A percentile compares a stretch with the other conserved stretches of the same genome.
Conservation (phyloP, 2,888 invertebrate species). For the Agriotes lineatus region DNA sequence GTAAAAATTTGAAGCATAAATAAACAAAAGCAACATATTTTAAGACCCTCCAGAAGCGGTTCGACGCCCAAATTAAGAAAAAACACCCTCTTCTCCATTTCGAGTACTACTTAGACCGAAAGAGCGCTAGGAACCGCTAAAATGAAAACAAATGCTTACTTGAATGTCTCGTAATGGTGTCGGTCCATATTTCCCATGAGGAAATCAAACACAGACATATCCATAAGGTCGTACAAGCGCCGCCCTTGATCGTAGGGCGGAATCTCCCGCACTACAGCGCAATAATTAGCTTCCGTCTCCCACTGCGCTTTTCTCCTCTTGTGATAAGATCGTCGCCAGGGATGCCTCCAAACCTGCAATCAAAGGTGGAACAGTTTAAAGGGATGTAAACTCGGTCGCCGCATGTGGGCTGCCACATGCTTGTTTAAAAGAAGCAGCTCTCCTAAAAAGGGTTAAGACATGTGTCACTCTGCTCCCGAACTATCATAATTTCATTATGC, state of each 20-base stretch:
- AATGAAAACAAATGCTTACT: constrained; percentile 67
- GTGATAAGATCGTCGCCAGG: constrained; percentile 97
- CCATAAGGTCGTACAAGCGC: constrained; percentile 93
- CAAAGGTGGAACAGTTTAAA: not conserved
- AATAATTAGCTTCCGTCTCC: constrained; percentile 96
- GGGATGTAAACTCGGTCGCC: not conserved
- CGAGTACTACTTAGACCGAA: too few relatives aligned
- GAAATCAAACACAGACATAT: constrained; percentile 97
- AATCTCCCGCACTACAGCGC: constrained; percentile 86
- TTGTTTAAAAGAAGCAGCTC: too few relatives aligned
- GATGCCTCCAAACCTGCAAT: constrained; percentile 89
- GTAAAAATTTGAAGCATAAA: too few relatives aligned
- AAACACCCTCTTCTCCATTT: too few relatives aligned
- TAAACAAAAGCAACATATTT: too few relatives aligned
- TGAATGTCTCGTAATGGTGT: constrained; percentile 98
- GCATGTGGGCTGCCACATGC: too few relatives aligned
- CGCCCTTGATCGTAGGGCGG: constrained; percentile 94
- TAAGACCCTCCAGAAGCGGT: too few relatives aligned
- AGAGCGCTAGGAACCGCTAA: too few relatives aligned
- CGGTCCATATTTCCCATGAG: constrained; percentile 98
- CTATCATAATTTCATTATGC: too few relatives aligned
- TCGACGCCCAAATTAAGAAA: too few relatives aligned
- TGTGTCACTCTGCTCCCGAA: too few relatives aligned
- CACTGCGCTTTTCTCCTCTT: constrained; percentile 97
- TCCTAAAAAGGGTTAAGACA: too few relatives aligned